A percentile compares a stretch with the other conserved stretches of the same genome.
Evolutionary conservation across 2,797 vertebrate species (phyloP).

Genomic region (Centropyge bicolor): DNA sequence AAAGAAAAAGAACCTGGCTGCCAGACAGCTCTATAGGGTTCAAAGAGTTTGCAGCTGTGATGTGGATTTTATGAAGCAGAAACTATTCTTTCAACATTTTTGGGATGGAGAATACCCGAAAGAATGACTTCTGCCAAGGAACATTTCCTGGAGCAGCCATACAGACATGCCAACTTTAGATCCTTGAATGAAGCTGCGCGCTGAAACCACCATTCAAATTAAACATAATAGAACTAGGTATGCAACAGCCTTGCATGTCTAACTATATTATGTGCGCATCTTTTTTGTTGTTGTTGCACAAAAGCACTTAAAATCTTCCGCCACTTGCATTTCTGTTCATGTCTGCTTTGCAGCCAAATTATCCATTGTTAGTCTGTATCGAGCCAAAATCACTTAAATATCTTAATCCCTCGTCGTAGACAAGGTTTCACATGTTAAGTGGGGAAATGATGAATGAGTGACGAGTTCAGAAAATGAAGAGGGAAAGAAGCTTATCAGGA

Average conservation of each 20-base stretch:
- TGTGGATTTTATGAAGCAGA: constrained; percentile 66
- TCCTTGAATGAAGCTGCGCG: background rate
- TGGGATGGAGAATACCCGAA: constrained; percentile 30
- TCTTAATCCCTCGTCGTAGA: constrained; percentile 9
- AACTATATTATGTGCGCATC: background rate
- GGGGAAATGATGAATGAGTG: background rate
- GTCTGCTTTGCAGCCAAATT: background rate
- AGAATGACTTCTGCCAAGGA: constrained; percentile 38
- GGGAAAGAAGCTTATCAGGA: constrained; percentile 44
- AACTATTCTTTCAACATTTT: constrained; percentile 59
- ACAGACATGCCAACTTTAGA: constrained; percentile 15
- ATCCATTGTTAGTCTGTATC: background rate
- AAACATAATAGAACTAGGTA: background rate
- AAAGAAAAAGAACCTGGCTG: constrained; percentile 44
- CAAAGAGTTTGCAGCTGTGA: constrained; percentile 61
- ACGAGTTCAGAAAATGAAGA: constrained; percentile 26
- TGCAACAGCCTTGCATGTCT: background rate
- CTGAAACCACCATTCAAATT: background rate
- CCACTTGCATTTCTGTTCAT: background rate
- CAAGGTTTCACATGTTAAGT: constrained; percentile 14
- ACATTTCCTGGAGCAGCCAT: constrained; percentile 33
- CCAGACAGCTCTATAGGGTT: constrained; percentile 59
- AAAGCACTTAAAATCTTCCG: background rate
- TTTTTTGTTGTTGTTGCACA: background rate
- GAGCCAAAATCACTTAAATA: constrained; percentile 1